These are phyloP conservation scores for Prunella strophiata DNA, from an alignment of 2,797 vertebrate species.

Conservation along the genomic window DNA sequence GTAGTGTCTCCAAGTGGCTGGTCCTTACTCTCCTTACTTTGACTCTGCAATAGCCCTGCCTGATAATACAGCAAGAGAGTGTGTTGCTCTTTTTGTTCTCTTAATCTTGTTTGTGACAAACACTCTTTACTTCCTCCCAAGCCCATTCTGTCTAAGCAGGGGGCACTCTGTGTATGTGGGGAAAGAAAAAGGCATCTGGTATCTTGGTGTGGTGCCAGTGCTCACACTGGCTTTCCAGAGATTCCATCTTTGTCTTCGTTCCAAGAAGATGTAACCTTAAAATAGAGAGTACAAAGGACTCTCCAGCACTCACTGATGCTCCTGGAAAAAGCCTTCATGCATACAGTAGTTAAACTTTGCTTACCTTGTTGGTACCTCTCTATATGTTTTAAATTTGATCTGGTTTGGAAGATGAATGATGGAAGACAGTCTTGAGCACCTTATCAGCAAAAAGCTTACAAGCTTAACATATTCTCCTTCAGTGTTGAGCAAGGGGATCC, in stretches of 20 bases:
- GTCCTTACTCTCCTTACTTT: background rate
- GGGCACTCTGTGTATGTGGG: background rate
- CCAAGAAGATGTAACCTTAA: background rate
- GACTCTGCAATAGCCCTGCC: background rate
- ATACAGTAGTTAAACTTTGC: background rate
- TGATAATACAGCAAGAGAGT: background rate
- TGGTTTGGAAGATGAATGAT: background rate
- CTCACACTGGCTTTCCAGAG: constrained; percentile 33
- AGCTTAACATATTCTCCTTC: background rate
- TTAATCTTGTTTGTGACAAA: constrained; percentile 31
- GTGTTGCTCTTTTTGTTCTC: constrained; percentile 15
- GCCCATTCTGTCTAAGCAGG: background rate
- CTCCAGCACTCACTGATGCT: background rate
- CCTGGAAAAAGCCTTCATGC: background rate
- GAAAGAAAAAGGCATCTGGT: background rate
- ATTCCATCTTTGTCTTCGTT: background rate
- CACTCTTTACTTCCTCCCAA: background rate
- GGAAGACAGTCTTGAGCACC: background rate
- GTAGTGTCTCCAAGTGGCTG: background rate
- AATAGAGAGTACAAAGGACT: background rate
- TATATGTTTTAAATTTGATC: background rate
- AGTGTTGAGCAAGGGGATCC: background rate
- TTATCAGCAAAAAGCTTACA: background rate
- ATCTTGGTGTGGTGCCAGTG: constrained; percentile 10
- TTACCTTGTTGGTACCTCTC: background rate